Percentiles rank a stretch among this genome's conserved stretches.
These are phyloP conservation scores for Gallinago nigripennis DNA, from an alignment of 2,797 vertebrate genomes.

Conservation along the genomic window DNA sequence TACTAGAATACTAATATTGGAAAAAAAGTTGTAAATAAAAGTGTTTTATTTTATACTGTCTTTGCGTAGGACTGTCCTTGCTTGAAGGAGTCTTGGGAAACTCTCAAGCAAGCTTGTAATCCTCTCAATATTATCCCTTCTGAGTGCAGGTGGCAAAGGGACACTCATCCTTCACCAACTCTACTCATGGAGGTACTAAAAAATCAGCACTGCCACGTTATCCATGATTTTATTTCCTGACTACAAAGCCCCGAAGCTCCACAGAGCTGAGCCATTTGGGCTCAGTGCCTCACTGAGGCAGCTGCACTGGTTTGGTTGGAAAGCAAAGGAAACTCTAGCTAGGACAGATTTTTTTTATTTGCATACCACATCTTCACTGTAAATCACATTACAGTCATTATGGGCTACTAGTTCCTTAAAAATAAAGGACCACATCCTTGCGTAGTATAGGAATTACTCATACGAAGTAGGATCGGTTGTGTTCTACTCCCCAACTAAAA, in stretches of 20 bases:
- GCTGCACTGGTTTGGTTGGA: neutral
- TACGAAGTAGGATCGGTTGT: rapidly evolving
- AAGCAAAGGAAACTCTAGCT: neutral
- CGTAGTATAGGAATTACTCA: neutral
- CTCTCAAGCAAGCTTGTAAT: neutral
- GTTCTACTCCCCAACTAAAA: neutral
- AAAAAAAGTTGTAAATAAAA: neutral
- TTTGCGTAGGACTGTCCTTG: neutral
- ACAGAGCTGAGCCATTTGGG: neutral
- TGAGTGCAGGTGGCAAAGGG: neutral
- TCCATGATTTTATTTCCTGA: neutral
- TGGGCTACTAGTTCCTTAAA: neutral
- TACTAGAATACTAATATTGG: neutral
- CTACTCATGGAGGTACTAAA: neutral
- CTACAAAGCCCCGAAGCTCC: neutral
- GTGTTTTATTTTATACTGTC: neutral
- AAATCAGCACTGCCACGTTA: neutral
- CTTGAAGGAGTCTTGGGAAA: neutral
- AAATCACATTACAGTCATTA: neutral
- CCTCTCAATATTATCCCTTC: neutral
- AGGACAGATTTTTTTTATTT: neutral
- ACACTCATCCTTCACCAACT: neutral
- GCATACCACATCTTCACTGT: neutral
- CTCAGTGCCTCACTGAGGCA: neutral
- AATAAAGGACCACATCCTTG: neutral